Conservation (phyloP, 1,140 invertebrate genomes). For the Lepidurus apus region DNA sequence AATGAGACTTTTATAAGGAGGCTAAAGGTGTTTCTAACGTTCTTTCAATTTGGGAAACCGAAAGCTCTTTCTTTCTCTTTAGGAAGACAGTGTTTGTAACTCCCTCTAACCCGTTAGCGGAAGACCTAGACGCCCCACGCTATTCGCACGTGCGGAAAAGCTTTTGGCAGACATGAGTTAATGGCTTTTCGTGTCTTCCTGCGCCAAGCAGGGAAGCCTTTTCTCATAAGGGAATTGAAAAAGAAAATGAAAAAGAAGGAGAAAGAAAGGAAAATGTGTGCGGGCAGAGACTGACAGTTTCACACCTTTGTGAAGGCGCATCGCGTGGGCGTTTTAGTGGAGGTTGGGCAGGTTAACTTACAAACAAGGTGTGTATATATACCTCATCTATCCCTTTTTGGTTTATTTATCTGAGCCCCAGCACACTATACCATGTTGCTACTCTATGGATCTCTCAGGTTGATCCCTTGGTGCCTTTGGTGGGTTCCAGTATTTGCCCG, state of each 20-base stretch:
- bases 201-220: no score
- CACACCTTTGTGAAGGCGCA: conserved; percentile 9
- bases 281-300: background rate
- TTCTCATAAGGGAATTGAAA: background rate
- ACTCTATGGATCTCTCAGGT: background rate
- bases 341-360: background rate
- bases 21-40: background rate
- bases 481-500: conserved; percentile 3
- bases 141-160: conserved; percentile 9
- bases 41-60: background rate
- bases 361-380: background rate
- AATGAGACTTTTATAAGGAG: background rate
- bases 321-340: background rate
- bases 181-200: background rate
- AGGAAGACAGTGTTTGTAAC: background rate
- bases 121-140: background rate
- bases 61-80: background rate
- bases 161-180: conserved; percentile 14
- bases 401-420: conserved; percentile 5
- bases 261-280: background rate
- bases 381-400: conserved; percentile 13
- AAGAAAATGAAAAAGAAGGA: background rate
- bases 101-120: background rate
- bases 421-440: background rate
- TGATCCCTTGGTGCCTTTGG: conserved; percentile 5